Base-by-base conservation (phyloP, 1,140 invertebrate species). In the Probaryconus sp. region DNA sequence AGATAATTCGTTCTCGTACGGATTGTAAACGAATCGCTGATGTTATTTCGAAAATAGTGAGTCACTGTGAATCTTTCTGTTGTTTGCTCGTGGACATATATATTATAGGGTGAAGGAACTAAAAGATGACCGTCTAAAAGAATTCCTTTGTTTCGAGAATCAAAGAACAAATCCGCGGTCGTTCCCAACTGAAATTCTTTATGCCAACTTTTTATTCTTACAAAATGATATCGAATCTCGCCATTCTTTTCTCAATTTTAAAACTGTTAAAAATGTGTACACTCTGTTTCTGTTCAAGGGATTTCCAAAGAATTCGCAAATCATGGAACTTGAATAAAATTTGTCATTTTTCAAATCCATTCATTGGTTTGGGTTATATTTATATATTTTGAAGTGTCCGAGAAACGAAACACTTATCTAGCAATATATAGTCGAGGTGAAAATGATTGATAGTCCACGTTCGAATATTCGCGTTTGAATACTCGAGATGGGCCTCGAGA, bases 101-200 rank as follows among this genome's bases (percentile, higher is more conserved):
- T 70, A 70, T 70, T 61, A 70, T 47, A 70, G 42, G 67, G 67
- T 70, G 67, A 70, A 70, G 48, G 67, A 70, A 70, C 67, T 63
- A 71, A 71, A 71, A 71, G 67, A 63, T 71, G 67, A 71, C 56
- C 67, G 58, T 56, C 48, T 61, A 71, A 71, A 71, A 71, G 67
- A 71, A 71, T 71, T 63, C 58, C 67, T 71, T 71, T 71, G 56
- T 71, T 71, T 71, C 48, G 50, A 60, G 60, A 72, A 61, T 60
- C 56, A 72, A 72, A 72, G 56, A 33, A 31, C 48, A 60, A 63
- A 63, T 65, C 45, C 53, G 53, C 60, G 47, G 53, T 51, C 42
- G 50, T 28, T 60, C 45, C n/a, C 45, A 58, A 60, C 69, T 64
- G 43, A 64, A 71, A 71, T 64, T 64, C 51, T 51, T 50, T 11